These are phyloP conservation scores for Pharmacophagus antenor DNA, from an alignment of 2,888 invertebrate genomes.

Conservation along the genomic window DNA sequence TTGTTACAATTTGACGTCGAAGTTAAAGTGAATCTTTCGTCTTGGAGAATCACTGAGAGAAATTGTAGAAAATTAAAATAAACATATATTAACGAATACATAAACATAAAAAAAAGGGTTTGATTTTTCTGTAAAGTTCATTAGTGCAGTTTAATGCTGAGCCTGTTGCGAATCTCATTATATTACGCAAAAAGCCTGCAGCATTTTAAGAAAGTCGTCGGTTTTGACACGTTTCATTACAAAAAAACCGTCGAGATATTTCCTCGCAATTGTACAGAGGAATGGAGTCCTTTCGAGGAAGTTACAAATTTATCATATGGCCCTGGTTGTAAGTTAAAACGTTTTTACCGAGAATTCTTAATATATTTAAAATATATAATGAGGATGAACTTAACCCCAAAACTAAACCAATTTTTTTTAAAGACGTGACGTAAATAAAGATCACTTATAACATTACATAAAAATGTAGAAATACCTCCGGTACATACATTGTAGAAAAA, in stretches of 20 bases:
- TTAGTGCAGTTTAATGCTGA: constrained; percentile 46
- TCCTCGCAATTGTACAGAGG: constrained; percentile 15
- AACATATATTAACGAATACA: neutral
- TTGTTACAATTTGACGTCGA: constrained; percentile 66
- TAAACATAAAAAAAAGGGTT: constrained; percentile 42
- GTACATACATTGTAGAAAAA: too few species aligned
- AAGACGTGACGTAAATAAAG: too few species aligned
- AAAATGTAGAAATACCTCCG: too few species aligned
- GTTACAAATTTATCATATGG: constrained; percentile 4
- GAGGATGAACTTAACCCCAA: too few species aligned
- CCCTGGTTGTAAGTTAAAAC: neutral
- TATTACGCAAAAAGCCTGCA: constrained; percentile 23
- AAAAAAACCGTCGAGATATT: constrained; percentile 23
- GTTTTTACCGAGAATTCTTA: neutral
- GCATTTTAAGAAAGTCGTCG: constrained; percentile 26
- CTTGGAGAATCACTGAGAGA: constrained; percentile 63
- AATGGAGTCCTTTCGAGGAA: constrained; percentile 15
- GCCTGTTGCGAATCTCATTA: constrained; percentile 9
- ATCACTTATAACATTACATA: too few species aligned
- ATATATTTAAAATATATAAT: too few species aligned
- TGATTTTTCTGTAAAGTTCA: constrained; percentile 57
- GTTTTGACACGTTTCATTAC: constrained; percentile 28
- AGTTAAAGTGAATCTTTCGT: constrained; percentile 59
- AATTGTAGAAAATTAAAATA: constrained; percentile 15
- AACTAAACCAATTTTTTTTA: too few species aligned